A percentile compares a stretch with the other conserved stretches of the same genome.
phyloP scores from a whole-genome alignment of 2,113 vertebrate genomes.

The Oreochromis niloticus region DNA sequence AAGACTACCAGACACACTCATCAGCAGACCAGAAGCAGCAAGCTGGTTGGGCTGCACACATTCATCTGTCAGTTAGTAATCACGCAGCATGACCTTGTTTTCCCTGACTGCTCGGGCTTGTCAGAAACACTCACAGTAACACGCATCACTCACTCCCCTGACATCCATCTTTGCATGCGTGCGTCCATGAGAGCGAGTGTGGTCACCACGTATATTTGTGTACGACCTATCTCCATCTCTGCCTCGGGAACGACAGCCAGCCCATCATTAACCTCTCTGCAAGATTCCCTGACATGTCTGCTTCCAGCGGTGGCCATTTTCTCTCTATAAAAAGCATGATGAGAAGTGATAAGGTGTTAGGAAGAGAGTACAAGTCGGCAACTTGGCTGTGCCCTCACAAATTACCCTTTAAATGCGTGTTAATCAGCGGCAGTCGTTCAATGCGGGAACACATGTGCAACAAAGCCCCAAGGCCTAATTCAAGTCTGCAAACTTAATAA shows the following conservation, averaged over 20 bases:
- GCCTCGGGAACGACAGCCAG: constrained; percentile 49
- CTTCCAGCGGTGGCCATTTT: constrained; percentile 52
- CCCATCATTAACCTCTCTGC: constrained; percentile 64
- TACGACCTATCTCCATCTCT: constrained; percentile 33
- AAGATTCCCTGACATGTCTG: constrained; percentile 39
- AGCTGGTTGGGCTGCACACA: constrained; percentile 21
- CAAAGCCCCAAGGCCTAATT: background rate
- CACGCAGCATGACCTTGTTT: constrained; percentile 59
- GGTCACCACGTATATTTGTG: constrained; percentile 43
- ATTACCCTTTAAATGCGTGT: background rate
- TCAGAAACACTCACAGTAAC: constrained; percentile 65
- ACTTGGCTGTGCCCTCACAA: background rate
- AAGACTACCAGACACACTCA: constrained; percentile 41
- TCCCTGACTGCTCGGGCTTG: constrained; percentile 59
- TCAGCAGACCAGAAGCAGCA: constrained; percentile 21
- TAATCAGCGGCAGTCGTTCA: background rate
- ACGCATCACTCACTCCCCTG: constrained; percentile 53
- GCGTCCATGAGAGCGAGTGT: background rate
- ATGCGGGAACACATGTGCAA: background rate
- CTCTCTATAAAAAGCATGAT: constrained; percentile 32
- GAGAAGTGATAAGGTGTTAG: background rate
- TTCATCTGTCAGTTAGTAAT: constrained; percentile 66
- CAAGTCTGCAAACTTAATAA: background rate
- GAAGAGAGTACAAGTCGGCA: background rate
- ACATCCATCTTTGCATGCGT: constrained; percentile 29